Conservation (phyloP, 1,140 invertebrate genomes). For the Lordiphosa clarofinis region DNA sequence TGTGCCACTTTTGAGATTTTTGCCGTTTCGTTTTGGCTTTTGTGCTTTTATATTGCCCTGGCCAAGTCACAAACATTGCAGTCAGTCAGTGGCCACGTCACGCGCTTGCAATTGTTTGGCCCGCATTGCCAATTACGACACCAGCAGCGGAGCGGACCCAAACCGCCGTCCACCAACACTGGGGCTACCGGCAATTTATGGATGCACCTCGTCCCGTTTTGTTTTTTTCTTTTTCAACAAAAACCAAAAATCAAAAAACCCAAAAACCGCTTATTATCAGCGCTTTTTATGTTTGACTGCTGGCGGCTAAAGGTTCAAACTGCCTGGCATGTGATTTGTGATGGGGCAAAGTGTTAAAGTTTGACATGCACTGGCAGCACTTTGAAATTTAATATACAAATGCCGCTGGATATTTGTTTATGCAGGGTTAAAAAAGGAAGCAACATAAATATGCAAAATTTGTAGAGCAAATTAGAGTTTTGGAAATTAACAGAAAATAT, state of each 20-base stretch:
- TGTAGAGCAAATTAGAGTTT: no score
- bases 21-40: not conserved
- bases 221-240: not conserved
- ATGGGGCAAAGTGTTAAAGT: no score
- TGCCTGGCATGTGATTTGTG: not conserved
- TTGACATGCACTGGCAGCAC: no score
- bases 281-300: slow-evolving; percentile 53
- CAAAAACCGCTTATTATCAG: slow-evolving; percentile 66
- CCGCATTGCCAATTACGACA: slow-evolving; percentile 74
- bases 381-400: no score
- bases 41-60: slow-evolving; percentile 31
- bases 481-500: no score
- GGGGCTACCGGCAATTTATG: slow-evolving; percentile 54
- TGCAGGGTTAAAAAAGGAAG: no score
- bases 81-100: slow-evolving; percentile 60
- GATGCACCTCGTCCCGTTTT: slow-evolving; percentile 34
- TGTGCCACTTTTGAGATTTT: slow-evolving; percentile 38
- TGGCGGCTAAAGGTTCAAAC: slow-evolving; percentile 15
- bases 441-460: no score
- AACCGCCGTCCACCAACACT: slow-evolving; percentile 28
- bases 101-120: slow-evolving; percentile 67
- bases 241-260: slow-evolving; percentile 7
- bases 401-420: no score
- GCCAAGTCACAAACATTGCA: slow-evolving; percentile 45
- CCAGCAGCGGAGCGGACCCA: slow-evolving; percentile 30